phyloP scores from a whole-genome alignment of 2,113 vertebrate genomes.

The Crotalus horridus region DNA sequence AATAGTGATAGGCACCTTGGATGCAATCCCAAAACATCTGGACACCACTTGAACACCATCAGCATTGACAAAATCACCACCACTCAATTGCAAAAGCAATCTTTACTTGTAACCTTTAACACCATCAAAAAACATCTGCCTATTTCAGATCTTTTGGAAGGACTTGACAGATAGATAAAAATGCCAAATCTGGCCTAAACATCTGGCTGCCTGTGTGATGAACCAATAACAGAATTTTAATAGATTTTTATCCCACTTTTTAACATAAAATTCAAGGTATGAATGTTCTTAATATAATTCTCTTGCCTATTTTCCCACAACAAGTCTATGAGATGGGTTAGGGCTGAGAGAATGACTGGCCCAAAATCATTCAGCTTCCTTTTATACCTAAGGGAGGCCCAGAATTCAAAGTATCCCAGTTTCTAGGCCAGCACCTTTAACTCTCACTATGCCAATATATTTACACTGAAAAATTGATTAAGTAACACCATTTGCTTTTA shows the following conservation, averaged over 20 bases:
- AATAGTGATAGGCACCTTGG: neutral
- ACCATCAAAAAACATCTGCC: neutral
- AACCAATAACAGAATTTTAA: neutral
- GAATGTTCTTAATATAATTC: neutral
- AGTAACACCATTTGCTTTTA: neutral
- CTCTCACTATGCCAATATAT: neutral
- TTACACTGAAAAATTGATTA: neutral
- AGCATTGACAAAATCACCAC: neutral
- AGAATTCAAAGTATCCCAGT: neutral
- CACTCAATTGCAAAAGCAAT: neutral
- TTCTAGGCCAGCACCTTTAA: neutral
- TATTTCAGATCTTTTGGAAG: neutral
- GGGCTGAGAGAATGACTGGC: neutral
- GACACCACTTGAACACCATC: neutral
- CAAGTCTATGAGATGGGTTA: neutral
- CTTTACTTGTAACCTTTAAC: neutral
- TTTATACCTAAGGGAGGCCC: neutral
- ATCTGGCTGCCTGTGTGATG: neutral
- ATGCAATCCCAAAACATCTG: neutral
- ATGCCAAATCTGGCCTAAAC: neutral
- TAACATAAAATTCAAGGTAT: neutral
- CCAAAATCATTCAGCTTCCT: neutral
- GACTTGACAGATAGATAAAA: neutral
- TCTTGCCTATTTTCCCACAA: neutral
- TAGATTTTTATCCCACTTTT: neutral